phyloP scores from a whole-genome alignment of 1,140 invertebrate species.

The Zaprionus africanus region DNA sequence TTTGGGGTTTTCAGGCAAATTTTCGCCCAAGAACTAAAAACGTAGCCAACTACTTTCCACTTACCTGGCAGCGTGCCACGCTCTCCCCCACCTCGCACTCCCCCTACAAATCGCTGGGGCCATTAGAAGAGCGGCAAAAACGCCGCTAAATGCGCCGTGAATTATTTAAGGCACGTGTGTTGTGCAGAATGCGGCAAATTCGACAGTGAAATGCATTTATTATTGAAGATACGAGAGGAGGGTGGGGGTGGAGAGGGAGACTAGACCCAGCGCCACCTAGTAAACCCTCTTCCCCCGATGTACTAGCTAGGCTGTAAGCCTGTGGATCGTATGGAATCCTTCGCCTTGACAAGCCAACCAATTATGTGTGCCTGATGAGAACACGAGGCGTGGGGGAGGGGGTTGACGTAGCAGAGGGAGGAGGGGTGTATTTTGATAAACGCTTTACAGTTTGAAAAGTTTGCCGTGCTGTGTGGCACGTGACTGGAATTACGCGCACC shows the following conservation, averaged over 20 bases:
- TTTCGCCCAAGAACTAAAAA: slow-evolving; percentile 75
- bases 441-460: slow-evolving; percentile 81
- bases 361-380: slow-evolving; percentile 54
- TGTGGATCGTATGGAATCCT: slow-evolving; percentile 43
- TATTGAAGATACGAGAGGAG: slow-evolving; percentile 67
- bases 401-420: background rate
- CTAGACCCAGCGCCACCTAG: background rate
- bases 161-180: slow-evolving; percentile 82
- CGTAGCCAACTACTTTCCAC: slow-evolving; percentile 76
- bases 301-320: background rate
- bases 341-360: slow-evolving; percentile 57
- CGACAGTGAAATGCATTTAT: slow-evolving; percentile 82
- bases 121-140: slow-evolving; percentile 66
- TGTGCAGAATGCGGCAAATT: slow-evolving; percentile 81
- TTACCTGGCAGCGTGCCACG: slow-evolving; percentile 74
- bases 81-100: background rate
- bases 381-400: background rate
- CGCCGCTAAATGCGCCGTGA: slow-evolving; percentile 78
- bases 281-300: background rate
- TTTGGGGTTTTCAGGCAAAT: slow-evolving; percentile 78
- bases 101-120: slow-evolving; percentile 58
- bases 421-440: slow-evolving; percentile 66
- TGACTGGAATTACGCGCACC: slow-evolving; percentile 77
- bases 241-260: background rate
- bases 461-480: slow-evolving; percentile 73